Evolutionary conservation across 2,888 invertebrate genomes (phyloP).

Genomic region (Escarpia spicata): DNA sequence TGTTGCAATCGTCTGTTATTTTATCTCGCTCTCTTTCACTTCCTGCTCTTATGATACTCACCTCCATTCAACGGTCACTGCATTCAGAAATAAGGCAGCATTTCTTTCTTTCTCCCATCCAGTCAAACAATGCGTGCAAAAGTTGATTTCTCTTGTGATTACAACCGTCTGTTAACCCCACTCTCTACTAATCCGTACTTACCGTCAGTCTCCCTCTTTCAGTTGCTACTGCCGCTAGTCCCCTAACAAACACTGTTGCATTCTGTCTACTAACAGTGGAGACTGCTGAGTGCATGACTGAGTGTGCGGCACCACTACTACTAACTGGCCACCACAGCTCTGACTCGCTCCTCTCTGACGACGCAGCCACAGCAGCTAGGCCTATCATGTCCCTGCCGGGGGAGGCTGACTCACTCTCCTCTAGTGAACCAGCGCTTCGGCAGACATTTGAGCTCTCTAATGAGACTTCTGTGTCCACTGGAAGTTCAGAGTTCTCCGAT

Average conservation of each 20-base stretch:
- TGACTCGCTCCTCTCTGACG: conserved; percentile 30
- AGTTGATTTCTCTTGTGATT: not conserved
- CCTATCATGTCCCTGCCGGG: conserved; percentile 25
- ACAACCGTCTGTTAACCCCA: not conserved
- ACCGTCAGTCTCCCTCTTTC: not conserved
- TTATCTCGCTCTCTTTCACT: not conserved
- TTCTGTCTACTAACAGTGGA: conserved; percentile 11
- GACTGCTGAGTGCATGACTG: conserved; percentile 4
- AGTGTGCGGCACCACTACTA: not conserved
- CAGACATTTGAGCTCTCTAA: conserved; percentile 60
- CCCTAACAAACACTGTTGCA: conserved; percentile 6
- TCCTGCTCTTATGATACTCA: not conserved
- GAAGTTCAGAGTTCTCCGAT: conserved; percentile 45
- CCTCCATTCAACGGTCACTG: not conserved
- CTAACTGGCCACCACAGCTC: not conserved
- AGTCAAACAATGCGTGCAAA: not conserved
- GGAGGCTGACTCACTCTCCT: conserved; percentile 39
- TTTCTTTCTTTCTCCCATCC: not conserved
- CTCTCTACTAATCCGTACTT: not conserved
- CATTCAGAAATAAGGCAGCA: not conserved
- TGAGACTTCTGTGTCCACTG: conserved; percentile 50
- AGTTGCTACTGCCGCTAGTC: not conserved
- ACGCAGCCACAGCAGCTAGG: conserved; percentile 35
- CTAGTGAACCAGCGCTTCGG: conserved; percentile 54
- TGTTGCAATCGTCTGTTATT: not conserved